phyloP scores from a whole-genome alignment of 92 coral and sea anemone genomes.

The Bergia puertoricense region DNA sequence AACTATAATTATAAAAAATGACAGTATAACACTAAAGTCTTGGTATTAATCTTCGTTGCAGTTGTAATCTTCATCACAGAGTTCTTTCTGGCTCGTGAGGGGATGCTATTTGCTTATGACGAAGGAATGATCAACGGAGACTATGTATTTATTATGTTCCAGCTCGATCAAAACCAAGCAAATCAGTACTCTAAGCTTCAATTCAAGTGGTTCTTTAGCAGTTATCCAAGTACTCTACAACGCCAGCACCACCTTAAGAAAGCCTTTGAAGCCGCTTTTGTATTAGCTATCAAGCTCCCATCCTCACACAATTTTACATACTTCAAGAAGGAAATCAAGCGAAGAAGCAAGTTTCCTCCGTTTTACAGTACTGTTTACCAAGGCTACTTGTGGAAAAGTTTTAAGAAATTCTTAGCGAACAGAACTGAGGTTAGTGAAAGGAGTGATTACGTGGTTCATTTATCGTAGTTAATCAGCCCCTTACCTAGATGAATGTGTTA shows the following conservation, averaged over 20 bases:
- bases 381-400: slow-evolving; percentile 64
- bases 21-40: background rate
- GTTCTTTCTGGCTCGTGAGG: slow-evolving; percentile 84
- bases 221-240: slow-evolving; percentile 45
- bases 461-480: background rate
- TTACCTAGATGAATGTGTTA: too few relatives aligned
- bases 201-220: slow-evolving; percentile 94
- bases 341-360: slow-evolving; percentile 66
- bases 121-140: slow-evolving; percentile 89
- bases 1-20: background rate
- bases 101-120: slow-evolving; percentile 86
- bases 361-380: slow-evolving; percentile 76
- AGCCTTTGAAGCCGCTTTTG: slow-evolving; percentile 84
- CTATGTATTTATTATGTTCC: slow-evolving; percentile 83
- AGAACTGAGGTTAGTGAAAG: slow-evolving; percentile 61
- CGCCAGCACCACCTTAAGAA: slow-evolving; percentile 61
- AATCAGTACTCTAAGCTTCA: slow-evolving; percentile 45
- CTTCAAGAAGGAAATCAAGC: slow-evolving; percentile 71
- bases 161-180: slow-evolving; percentile 72
- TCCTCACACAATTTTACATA: slow-evolving; percentile 56
- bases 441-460: background rate
- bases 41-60: slow-evolving; percentile 31
- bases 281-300: slow-evolving; percentile 76
- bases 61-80: slow-evolving; percentile 88
- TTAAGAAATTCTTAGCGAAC: slow-evolving; percentile 59